Conservation (phyloP, 2,888 invertebrate species). For the Pemphredon lugubris region DNA sequence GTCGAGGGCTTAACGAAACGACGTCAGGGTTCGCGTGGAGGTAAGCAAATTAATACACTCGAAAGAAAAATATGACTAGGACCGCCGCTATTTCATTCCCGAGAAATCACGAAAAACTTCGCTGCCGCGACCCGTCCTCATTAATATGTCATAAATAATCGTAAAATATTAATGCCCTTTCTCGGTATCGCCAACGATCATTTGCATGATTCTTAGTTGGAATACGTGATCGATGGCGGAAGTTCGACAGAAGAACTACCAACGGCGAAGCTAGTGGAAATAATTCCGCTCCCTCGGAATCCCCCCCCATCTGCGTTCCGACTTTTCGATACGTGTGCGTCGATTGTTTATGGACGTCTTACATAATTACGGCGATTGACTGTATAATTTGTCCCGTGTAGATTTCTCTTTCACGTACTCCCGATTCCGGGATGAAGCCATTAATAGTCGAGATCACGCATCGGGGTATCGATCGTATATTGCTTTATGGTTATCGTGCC, state of each 20-base stretch:
- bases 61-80: conserved; percentile 31
- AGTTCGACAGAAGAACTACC: too few species aligned
- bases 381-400: conserved; percentile 29
- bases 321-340: neutral
- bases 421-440: conserved; percentile 45
- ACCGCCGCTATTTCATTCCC: conserved; percentile 17
- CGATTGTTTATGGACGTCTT: conserved; percentile 23
- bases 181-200: too few species aligned
- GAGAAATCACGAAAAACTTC: conserved; percentile 19
- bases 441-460: conserved; percentile 47
- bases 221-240: too few species aligned
- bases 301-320: neutral
- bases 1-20: conserved; percentile 36
- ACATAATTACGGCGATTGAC: conserved; percentile 30
- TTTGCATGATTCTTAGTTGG: too few species aligned
- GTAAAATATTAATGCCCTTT: too few species aligned
- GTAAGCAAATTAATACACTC: conserved; percentile 25
- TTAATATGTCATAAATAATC: neutral
- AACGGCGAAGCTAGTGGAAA: too few species aligned
- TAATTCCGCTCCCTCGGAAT: conserved; percentile 1
- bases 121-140: neutral
- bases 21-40: conserved; percentile 33
- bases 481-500: conserved; percentile 38
- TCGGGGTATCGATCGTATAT: conserved; percentile 27
- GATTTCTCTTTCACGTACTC: conserved; percentile 27